phyloP scores from a whole-genome alignment of 2,797 vertebrate species.

The Ctenosaura bakeri region DNA sequence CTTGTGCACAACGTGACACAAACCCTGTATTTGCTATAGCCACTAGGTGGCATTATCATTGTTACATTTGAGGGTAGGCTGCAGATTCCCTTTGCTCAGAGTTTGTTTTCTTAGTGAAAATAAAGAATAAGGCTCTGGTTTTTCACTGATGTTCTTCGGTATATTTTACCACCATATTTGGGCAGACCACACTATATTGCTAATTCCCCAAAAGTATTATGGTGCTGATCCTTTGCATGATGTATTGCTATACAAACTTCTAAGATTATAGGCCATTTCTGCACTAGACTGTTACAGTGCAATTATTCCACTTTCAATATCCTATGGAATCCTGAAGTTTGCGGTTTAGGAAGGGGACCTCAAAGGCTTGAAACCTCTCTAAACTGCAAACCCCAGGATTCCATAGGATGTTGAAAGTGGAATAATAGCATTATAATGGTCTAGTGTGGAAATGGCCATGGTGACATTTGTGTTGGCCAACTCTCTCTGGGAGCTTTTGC shows the following conservation, averaged over 20 bases:
- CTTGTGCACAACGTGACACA: not conserved
- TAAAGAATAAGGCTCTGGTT: not conserved
- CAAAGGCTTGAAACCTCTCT: too few species aligned
- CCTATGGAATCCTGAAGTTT: too few species aligned
- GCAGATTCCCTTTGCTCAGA: not conserved
- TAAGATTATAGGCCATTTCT: not conserved
- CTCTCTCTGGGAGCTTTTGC: not conserved
- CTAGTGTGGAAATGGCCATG: not conserved
- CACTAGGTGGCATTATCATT: conserved; percentile 21
- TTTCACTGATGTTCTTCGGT: not conserved
- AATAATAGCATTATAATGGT: too few species aligned
- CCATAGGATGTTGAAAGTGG: too few species aligned
- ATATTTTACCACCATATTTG: not conserved
- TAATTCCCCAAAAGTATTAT: not conserved
- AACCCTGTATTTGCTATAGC: not conserved
- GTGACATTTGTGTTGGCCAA: not conserved
- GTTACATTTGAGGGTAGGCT: conserved; percentile 4
- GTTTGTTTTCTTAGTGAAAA: not conserved
- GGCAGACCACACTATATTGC: not conserved
- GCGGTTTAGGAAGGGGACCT: too few species aligned
- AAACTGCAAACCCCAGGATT: too few species aligned
- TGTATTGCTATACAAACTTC: not conserved
- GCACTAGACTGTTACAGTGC: too few species aligned
- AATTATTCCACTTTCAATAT: too few species aligned
- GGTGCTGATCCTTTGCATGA: not conserved